These are phyloP conservation scores for Petrolisthes cinctipes DNA, from an alignment of 2,888 invertebrate genomes.

Conservation along the genomic window DNA sequence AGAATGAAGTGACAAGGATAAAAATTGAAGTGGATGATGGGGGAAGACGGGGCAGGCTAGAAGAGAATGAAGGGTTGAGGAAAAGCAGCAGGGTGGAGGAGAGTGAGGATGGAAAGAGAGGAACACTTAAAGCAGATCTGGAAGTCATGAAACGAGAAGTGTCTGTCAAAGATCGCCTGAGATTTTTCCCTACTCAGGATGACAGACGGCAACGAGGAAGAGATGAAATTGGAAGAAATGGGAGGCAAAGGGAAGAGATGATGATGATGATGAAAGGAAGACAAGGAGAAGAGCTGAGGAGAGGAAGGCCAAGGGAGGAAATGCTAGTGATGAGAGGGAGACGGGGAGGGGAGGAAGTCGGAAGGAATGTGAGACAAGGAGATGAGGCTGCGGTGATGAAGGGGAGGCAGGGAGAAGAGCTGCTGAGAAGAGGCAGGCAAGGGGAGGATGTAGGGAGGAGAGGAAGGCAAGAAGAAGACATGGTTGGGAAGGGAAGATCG, in stretches of 20 bases:
- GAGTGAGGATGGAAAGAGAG: constrained; percentile 10
- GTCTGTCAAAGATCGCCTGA: not conserved
- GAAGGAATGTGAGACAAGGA: not conserved
- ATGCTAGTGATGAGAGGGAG: not conserved
- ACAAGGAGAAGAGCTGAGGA: not conserved
- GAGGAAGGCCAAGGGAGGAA: not conserved
- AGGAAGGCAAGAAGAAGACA: not conserved
- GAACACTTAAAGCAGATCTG: not conserved
- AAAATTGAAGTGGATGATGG: not conserved
- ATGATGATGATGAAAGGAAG: not conserved
- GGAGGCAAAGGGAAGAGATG: not conserved
- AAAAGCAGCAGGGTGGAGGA: constrained; percentile 19
- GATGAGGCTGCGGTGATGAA: not conserved
- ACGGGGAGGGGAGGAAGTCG: not conserved
- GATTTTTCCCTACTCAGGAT: not conserved
- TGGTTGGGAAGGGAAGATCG: not conserved
- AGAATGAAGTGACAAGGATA: not conserved
- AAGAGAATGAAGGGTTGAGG: constrained; percentile 18
- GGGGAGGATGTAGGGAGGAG: not conserved
- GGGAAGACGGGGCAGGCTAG: not conserved
- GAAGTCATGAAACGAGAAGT: constrained; percentile 11
- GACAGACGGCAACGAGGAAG: not conserved
- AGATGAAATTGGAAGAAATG: not conserved
- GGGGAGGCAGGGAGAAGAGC: not conserved
- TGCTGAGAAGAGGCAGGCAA: not conserved